A percentile compares a stretch with the other conserved stretches of the same genome.
Evolutionary conservation across 2,888 invertebrate genomes (phyloP).

Genomic region (Scaptomyza cyrtandrae): DNA sequence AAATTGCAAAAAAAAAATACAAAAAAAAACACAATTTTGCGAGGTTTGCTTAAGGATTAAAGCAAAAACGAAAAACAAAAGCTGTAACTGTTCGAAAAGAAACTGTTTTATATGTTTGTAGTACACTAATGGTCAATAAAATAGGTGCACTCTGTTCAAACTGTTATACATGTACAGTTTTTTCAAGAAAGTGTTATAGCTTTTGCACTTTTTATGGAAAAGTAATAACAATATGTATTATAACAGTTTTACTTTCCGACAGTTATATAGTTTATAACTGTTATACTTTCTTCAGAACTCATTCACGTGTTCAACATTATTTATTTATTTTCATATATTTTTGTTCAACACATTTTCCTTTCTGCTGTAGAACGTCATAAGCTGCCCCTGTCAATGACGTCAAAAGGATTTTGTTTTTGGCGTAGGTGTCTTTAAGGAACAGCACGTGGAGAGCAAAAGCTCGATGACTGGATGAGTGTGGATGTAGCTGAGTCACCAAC

Average conservation of each 20-base stretch:
- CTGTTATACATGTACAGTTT: too few relatives aligned
- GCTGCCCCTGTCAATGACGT: slow-evolving; percentile 56
- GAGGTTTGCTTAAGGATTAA: slow-evolving; percentile 21
- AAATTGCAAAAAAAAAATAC: background rate
- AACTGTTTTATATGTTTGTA: background rate
- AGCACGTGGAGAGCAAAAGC: slow-evolving; percentile 56
- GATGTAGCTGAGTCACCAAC: slow-evolving; percentile 56
- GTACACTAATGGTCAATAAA: background rate
- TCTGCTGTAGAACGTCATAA: slow-evolving; percentile 9
- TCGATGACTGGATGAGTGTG: slow-evolving; percentile 2
- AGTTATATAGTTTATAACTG: too few relatives aligned
- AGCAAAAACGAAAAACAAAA: background rate
- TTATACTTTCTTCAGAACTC: too few relatives aligned
- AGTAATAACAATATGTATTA: too few relatives aligned
- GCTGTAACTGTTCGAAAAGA: background rate
- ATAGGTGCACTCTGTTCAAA: background rate
- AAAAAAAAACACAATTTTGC: background rate
- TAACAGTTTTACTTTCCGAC: too few relatives aligned
- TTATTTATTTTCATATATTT: background rate
- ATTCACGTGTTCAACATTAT: background rate
- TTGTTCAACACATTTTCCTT: background rate
- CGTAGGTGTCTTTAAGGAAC: slow-evolving; percentile 59
- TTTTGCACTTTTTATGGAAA: too few relatives aligned
- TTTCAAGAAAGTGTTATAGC: background rate
- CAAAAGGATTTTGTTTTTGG: slow-evolving; percentile 63